Percentiles rank a stretch among this genome's conserved stretches.
These are phyloP conservation scores for Pionites leucogaster DNA, from an alignment of 2,113 vertebrate species.

Conservation along the genomic window DNA sequence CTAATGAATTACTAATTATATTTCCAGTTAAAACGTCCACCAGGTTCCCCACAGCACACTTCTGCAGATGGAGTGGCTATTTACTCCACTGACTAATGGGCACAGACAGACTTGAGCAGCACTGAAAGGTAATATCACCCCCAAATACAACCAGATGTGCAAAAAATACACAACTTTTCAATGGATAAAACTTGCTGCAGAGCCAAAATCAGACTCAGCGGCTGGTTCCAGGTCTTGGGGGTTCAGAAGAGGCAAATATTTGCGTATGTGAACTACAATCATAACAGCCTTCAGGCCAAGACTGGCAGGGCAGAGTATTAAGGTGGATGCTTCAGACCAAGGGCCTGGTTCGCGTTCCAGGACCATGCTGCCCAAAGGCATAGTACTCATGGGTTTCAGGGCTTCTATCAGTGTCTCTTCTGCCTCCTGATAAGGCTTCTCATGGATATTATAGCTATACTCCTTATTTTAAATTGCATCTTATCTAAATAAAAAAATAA, in stretches of 20 bases:
- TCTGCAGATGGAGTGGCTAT: neutral
- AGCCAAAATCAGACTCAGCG: conserved; percentile 11
- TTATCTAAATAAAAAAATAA: neutral
- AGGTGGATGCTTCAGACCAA: neutral
- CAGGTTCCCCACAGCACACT: neutral
- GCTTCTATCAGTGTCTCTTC: neutral
- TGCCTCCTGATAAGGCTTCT: neutral
- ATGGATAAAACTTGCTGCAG: neutral
- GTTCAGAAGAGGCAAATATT: neutral
- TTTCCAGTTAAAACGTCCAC: neutral
- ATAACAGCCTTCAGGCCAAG: neutral
- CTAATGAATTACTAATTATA: neutral
- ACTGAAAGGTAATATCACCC: neutral
- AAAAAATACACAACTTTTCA: neutral
- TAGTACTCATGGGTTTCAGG: neutral
- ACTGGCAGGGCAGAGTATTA: neutral
- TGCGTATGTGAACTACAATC: neutral
- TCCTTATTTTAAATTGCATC: neutral
- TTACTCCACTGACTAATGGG: neutral
- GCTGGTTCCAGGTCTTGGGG: neutral
- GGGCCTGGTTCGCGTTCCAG: neutral
- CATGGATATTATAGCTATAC: neutral
- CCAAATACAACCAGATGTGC: conserved; percentile 44
- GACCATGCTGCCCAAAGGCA: neutral
- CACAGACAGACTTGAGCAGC: neutral